A percentile compares a stretch with the other conserved stretches of the same genome.
Conservation (phyloP, 2,113 vertebrate species). For the Catharus minimus region DNA sequence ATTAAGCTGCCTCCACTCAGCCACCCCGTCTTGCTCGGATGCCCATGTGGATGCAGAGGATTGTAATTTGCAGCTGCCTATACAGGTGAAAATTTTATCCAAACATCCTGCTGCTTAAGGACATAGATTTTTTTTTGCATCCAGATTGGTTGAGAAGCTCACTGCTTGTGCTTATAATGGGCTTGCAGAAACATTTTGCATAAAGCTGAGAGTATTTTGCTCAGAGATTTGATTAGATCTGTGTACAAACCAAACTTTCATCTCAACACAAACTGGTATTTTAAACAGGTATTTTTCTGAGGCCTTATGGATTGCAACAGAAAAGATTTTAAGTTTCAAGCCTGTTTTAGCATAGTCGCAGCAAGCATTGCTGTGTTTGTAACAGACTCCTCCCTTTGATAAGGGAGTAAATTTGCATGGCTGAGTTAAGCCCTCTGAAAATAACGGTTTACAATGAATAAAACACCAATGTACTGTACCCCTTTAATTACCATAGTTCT, state of each 20-base stretch:
- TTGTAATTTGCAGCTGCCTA: slow-evolving; percentile 47
- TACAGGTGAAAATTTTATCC: slow-evolving; percentile 55
- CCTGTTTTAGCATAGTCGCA: not conserved
- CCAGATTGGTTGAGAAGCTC: not conserved
- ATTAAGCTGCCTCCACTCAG: slow-evolving; percentile 13
- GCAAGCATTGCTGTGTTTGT: not conserved
- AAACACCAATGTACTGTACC: slow-evolving; percentile 38
- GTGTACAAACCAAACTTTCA: not conserved
- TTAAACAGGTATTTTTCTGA: not conserved
- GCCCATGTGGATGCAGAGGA: not conserved
- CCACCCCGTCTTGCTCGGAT: not conserved
- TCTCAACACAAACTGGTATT: not conserved
- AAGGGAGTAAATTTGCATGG: slow-evolving; percentile 39
- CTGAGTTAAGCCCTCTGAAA: slow-evolving; percentile 47
- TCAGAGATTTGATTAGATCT: not conserved
- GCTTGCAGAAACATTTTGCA: not conserved
- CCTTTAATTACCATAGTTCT: slow-evolving; percentile 57
- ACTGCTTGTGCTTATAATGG: not conserved
- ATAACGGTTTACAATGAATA: slow-evolving; percentile 44
- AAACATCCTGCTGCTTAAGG: slow-evolving; percentile 31
- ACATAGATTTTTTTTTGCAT: not conserved
- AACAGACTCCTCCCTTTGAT: slow-evolving; percentile 11
- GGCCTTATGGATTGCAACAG: not conserved
- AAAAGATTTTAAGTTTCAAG: not conserved
- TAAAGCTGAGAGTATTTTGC: not conserved